A percentile compares a stretch with the other conserved stretches of the same genome.
Conservation (phyloP, 2,888 invertebrate species). For the Trissoscelio sp. region DNA sequence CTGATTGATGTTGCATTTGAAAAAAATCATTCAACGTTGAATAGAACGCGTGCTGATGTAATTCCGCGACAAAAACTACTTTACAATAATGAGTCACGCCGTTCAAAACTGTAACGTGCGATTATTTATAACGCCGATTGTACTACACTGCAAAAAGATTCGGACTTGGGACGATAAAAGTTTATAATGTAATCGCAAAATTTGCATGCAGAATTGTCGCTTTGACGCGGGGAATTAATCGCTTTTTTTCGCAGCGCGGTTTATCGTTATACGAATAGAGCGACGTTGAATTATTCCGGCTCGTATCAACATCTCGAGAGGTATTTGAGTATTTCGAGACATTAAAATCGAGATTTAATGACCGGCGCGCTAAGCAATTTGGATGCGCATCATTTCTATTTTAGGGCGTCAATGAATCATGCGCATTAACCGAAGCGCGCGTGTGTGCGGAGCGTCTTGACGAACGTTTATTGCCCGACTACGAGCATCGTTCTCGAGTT, state of each 20-base stretch:
- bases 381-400: constrained; percentile 79
- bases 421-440: constrained; percentile 63
- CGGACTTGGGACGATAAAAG: neutral
- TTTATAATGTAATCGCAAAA: constrained; percentile 1
- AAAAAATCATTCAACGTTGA: constrained; percentile 19
- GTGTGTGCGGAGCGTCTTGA: constrained; percentile 72
- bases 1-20: constrained; percentile 18
- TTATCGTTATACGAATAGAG: neutral
- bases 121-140: constrained; percentile 32
- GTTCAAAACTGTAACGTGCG: constrained; percentile 29
- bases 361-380: constrained; percentile 72
- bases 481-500: constrained; percentile 61
- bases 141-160: constrained; percentile 26
- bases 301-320: constrained; percentile 2
- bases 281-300: neutral
- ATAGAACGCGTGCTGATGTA: constrained; percentile 45
- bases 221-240: neutral
- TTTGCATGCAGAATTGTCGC: neutral
- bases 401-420: constrained; percentile 77
- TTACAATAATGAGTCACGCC: constrained; percentile 43
- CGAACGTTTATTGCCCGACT: constrained; percentile 75
- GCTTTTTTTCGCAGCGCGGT: neutral
- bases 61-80: constrained; percentile 33
- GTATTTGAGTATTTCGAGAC: constrained; percentile 31
- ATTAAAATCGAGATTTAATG: constrained; percentile 51